Percentiles rank a stretch among this genome's conserved stretches.
These are phyloP conservation scores for Zophobas atratus DNA, from an alignment of 1,140 invertebrate species.

Conservation along the genomic window DNA sequence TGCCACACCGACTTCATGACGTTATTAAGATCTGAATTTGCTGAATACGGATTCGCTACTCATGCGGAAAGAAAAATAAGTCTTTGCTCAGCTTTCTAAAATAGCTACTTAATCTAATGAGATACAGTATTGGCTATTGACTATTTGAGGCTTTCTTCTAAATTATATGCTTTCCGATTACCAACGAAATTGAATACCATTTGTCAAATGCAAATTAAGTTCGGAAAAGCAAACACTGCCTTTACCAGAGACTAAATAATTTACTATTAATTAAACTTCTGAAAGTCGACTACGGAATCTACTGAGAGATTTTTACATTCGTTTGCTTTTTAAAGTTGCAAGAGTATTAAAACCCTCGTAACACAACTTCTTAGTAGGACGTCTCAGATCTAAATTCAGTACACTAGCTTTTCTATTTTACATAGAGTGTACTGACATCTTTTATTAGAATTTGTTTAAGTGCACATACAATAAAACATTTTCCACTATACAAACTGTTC, in stretches of 20 bases:
- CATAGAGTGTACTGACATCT: no score
- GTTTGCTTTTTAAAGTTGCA: no score
- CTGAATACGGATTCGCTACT: conserved; percentile 33
- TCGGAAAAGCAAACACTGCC: conserved; percentile 2
- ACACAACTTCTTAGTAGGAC: no score
- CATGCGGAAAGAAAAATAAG: conserved; percentile 41
- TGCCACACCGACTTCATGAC: conserved; percentile 25
- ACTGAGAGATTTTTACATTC: no score
- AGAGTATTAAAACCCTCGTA: no score
- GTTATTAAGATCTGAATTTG: conserved; percentile 35
- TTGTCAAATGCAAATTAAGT: conserved; percentile 28
- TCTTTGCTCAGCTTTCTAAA: conserved; percentile 19
- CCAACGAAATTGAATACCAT: conserved; percentile 32
- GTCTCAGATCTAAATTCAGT: no score
- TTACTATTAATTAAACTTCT: neutral
- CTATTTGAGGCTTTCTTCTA: conserved; percentile 19
- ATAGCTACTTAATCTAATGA: conserved; percentile 45
- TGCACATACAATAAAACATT: no score
- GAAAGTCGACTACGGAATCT: no score
- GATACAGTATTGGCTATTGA: conserved; percentile 46
- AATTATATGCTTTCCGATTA: conserved; percentile 31
- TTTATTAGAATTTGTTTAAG: no score
- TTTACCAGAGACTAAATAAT: conserved; percentile 16
- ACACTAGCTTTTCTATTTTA: no score
- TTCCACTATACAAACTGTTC: no score